Evolutionary conservation across 2,797 vertebrate genomes (phyloP), one percentile per base, ranked within the genome.

Genomic region (Spinibarbus caldwelli): DNA sequence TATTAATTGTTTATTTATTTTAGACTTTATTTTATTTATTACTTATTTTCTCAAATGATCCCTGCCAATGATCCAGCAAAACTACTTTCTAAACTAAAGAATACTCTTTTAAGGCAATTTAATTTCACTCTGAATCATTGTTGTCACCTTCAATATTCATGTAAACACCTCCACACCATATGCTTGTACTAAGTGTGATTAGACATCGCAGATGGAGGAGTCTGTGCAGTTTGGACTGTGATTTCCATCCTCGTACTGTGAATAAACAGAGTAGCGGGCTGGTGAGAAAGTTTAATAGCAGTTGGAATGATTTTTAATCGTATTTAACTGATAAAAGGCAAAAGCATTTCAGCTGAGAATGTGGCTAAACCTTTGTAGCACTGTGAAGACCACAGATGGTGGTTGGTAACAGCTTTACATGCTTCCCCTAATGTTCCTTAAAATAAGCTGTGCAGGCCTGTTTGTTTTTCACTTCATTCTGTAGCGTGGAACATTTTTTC

Each of bases 201-300:
- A 72, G 38, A 85, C 68, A 72, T 59, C 49, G 15, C 83, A 85
- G 67, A 80, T 80, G 83, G 76, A 78, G 66, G 52, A 45, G 29
- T 70, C 36, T 71, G 10, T 77, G 67, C 73, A 45, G 73, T 68
- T 82, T 78, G 64, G 47, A 70, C 36, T 77, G 29, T 26, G 19
- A 78, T 85, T 78, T 75, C 31, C 41, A 64, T 76, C 43, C 71
- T 82, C 17, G 21, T 23, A 31, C 23, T 14, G 66, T 70, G 83
- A 59, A 62, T 47, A 78, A 78, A 70, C 73, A 78, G 64, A 78
- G 49, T 21, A 71, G 21, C 6, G 5, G 19, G 66, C 66, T 62
- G 6, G 26, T n/a, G 36, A 45, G 80, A 76, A 83, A 67, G 31
- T 67, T 54, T 49, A 29, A 2, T 71, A 43, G 17, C 47, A 57